These are phyloP conservation scores for Telmatochromis sp. DNA, from an alignment of 2,113 vertebrate genomes.

Conservation along the genomic window DNA sequence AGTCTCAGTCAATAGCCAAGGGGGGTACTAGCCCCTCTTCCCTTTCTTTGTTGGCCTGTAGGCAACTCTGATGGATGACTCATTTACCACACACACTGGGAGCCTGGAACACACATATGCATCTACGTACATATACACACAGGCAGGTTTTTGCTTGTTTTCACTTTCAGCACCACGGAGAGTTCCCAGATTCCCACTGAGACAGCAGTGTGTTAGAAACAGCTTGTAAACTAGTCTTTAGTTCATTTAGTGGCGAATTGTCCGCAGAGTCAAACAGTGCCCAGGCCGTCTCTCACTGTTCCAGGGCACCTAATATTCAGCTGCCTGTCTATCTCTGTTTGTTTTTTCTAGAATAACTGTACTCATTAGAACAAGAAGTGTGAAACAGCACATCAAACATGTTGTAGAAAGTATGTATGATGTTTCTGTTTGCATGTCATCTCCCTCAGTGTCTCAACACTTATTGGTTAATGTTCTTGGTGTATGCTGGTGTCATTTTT, in stretches of 20 bases:
- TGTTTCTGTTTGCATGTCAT: background rate
- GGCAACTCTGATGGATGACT: slow-evolving; percentile 19
- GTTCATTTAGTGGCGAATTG: background rate
- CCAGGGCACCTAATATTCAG: background rate
- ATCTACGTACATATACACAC: background rate
- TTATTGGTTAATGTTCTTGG: background rate
- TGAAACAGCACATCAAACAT: background rate
- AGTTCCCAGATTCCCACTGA: slow-evolving; percentile 10
- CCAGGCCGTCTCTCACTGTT: background rate
- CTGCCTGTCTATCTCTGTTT: background rate
- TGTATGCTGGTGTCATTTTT: background rate
- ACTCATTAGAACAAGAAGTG: background rate
- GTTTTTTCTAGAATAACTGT: background rate
- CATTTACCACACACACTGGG: background rate
- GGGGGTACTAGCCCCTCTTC: background rate
- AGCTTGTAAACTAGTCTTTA: background rate
- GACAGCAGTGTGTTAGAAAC: background rate
- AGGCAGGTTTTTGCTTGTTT: background rate
- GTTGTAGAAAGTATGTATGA: background rate
- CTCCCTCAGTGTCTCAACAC: background rate
- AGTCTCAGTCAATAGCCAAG: background rate
- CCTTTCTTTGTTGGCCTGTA: background rate
- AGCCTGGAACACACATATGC: background rate
- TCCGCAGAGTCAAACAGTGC: background rate
- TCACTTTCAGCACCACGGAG: slow-evolving; percentile 22